Evolutionary conservation across 30 jellyfish, hydroid and myxozoan species (phyloP).

Genomic region (Mastigias papua): DNA sequence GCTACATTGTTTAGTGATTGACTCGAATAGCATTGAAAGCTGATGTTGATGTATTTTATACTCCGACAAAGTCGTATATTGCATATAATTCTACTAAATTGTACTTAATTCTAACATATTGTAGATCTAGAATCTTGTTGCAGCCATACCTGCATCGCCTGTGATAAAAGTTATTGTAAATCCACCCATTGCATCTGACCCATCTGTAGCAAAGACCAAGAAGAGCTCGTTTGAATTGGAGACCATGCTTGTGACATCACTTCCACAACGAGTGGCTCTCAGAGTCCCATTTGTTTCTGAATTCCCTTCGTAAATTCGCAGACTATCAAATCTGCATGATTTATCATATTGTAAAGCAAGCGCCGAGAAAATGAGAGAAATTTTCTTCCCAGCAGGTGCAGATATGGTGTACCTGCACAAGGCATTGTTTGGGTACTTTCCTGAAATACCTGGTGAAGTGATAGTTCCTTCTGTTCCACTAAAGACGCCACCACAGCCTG

Average conservation of each 20-base stretch:
- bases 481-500: conserved; percentile 80
- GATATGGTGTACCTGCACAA: conserved; percentile 56
- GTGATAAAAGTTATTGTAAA: conserved; percentile 12
- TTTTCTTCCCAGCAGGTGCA: conserved; percentile 60
- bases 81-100: too few species aligned
- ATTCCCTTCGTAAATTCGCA: conserved; percentile 50
- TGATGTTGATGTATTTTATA: too few species aligned
- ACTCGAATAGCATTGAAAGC: too few species aligned
- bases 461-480: conserved; percentile 54
- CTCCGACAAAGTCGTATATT: too few species aligned
- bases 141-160: conserved; percentile 28
- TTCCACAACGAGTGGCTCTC: conserved; percentile 50
- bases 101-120: too few species aligned
- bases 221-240: conserved; percentile 53
- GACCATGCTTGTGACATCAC: background rate
- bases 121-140: too few species aligned
- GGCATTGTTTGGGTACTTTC: conserved; percentile 51
- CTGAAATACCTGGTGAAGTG: conserved; percentile 72
- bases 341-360: conserved; percentile 48
- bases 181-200: conserved; percentile 42
- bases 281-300: background rate
- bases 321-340: conserved; percentile 50
- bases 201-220: conserved; percentile 52
- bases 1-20: too few species aligned
- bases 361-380: conserved; percentile 27